Evolutionary conservation across 2,888 invertebrate species (phyloP).

Genomic region (Corbicula japonica): DNA sequence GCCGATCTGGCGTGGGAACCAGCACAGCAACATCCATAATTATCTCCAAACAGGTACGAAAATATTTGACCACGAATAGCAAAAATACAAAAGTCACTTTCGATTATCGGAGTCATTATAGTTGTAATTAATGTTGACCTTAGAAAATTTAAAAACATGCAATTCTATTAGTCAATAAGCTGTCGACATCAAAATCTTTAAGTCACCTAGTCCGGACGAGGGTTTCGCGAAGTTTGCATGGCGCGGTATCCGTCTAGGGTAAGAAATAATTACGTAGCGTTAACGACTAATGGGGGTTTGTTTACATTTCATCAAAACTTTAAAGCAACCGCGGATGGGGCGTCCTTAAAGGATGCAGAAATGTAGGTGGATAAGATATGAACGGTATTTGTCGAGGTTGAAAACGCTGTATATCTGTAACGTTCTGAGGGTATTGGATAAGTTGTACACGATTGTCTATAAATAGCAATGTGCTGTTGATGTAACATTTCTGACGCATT

Average conservation of each 20-base stretch:
- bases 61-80: not conserved
- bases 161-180: constrained; percentile 18
- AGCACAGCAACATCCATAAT: constrained; percentile 51
- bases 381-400: not conserved
- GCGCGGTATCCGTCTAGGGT: constrained; percentile 8
- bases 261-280: constrained; percentile 50
- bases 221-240: constrained; percentile 19
- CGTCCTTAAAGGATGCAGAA: constrained; percentile 8
- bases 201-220: not conserved
- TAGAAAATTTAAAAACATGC: not conserved
- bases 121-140: constrained; percentile 20
- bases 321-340: constrained; percentile 42
- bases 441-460: not conserved
- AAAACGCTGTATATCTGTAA: not conserved
- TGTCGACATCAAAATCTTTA: constrained; percentile 1
- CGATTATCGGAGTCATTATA: constrained; percentile 60
- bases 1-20: constrained; percentile 59
- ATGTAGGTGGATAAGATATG: constrained; percentile 26
- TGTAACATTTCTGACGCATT: not conserved
- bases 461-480: too few relatives aligned
- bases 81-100: constrained; percentile 45
- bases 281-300: constrained; percentile 62
- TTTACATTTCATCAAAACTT: constrained; percentile 67
- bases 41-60: not conserved
- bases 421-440: not conserved